phyloP scores from a whole-genome alignment of 2,888 invertebrate species.

The Acanthosepion pharaonis region DNA sequence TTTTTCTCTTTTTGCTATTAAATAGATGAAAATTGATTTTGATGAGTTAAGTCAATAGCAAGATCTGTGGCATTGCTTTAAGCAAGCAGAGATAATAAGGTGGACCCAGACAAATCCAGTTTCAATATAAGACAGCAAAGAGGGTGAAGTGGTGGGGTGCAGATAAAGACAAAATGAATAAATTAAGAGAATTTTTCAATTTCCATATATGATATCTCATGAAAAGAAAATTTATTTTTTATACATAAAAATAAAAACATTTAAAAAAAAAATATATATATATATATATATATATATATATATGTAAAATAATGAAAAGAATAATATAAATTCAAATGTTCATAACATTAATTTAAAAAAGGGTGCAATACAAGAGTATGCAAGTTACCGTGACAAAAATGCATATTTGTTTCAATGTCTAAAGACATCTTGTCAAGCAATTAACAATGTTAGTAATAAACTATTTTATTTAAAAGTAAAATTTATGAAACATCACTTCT shows the following conservation, averaged over 20 bases:
- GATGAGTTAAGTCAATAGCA: neutral
- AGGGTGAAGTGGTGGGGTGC: neutral
- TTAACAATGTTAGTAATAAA: too few relatives aligned
- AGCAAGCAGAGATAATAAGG: neutral
- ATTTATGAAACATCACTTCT: too few relatives aligned
- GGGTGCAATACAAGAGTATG: too few relatives aligned
- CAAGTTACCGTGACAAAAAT: too few relatives aligned
- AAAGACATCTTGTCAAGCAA: too few relatives aligned
- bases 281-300: too few relatives aligned
- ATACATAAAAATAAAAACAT: too few relatives aligned
- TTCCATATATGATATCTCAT: neutral
- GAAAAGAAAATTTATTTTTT: too few relatives aligned
- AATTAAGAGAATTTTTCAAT: neutral
- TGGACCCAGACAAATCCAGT: neutral
- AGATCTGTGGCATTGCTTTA: neutral
- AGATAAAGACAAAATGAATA: neutral
- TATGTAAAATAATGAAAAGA: too few relatives aligned
- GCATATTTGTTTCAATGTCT: too few relatives aligned
- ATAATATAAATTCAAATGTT: neutral
- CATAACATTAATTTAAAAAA: neutral
- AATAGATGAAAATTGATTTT: constrained; percentile 2
- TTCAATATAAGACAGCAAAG: neutral
- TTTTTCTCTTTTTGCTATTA: neutral
- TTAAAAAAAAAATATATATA: too few relatives aligned
- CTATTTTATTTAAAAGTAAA: too few relatives aligned